Conservation (phyloP, 2,888 invertebrate genomes). For the Agapetus fuscipes region DNA sequence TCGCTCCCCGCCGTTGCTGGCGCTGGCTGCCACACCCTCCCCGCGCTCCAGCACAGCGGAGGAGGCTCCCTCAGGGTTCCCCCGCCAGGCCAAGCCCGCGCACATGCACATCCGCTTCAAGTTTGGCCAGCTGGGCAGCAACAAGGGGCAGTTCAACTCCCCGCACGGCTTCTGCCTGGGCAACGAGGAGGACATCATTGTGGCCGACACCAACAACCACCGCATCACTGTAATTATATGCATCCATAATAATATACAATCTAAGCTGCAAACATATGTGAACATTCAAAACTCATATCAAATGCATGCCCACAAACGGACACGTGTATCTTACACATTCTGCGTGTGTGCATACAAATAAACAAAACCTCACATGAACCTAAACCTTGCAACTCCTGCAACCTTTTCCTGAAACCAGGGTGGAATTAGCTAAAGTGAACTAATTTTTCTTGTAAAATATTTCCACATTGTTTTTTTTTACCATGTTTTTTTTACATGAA, state of each 20-base stretch:
- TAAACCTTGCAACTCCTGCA: too few relatives aligned
- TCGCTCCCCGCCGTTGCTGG: constrained; percentile 24
- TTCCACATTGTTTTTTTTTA: too few relatives aligned
- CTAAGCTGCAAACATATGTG: too few relatives aligned
- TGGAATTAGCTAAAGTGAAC: too few relatives aligned
- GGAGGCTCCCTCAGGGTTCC: constrained; percentile 39
- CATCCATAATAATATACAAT: not conserved
- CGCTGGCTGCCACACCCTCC: constrained; percentile 29
- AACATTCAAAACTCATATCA: too few relatives aligned
- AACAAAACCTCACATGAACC: too few relatives aligned
- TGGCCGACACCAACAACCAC: constrained; percentile 95
- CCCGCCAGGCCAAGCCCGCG: constrained; percentile 61
- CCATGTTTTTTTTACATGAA: too few relatives aligned
- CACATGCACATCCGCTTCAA: constrained; percentile 86
- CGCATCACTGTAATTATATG: constrained; percentile 73
- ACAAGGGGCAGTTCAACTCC: constrained; percentile 91
- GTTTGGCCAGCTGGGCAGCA: constrained; percentile 88
- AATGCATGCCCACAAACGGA: too few relatives aligned
- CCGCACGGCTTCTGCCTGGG: constrained; percentile 96
- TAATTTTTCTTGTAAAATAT: too few relatives aligned
- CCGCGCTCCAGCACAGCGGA: constrained; percentile 46
- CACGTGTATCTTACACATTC: too few relatives aligned
- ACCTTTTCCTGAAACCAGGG: too few relatives aligned
- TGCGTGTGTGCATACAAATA: too few relatives aligned
- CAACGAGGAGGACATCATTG: constrained; percentile 90